A percentile compares a stretch with the other conserved stretches of the same genome.
Evolutionary conservation across 2,113 vertebrate genomes (phyloP).

Genomic region (Perccottus glenii): DNA sequence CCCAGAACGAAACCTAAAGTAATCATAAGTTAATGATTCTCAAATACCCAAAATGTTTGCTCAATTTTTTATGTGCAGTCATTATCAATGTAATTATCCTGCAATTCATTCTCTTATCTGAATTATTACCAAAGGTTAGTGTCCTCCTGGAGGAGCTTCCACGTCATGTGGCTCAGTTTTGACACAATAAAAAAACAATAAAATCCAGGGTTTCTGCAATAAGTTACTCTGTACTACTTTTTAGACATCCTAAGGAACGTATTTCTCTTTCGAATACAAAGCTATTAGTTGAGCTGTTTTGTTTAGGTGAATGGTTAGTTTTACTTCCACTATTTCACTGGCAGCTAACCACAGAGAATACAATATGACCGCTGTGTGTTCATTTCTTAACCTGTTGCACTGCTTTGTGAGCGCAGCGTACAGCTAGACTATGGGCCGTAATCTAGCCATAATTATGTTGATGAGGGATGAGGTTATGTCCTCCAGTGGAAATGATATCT

Average conservation of each 20-base stretch:
- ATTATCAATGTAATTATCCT: conserved; percentile 2
- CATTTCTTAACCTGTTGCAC: conserved; percentile 52
- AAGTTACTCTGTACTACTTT: too few relatives aligned
- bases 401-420: conserved; percentile 54
- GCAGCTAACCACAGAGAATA: conserved; percentile 13
- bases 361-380: conserved; percentile 8
- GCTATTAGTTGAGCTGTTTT: neutral
- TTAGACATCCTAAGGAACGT: too few relatives aligned
- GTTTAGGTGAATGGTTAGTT: conserved; percentile 1
- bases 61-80: neutral
- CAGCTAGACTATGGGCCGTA: conserved; percentile 51
- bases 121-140: neutral
- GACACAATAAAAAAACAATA: neutral
- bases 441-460: conserved; percentile 65
- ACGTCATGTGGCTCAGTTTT: neutral
- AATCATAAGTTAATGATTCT: neutral
- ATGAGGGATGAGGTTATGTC: conserved; percentile 71
- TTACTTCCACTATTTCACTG: conserved; percentile 23
- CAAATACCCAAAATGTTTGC: neutral
- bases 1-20: neutral
- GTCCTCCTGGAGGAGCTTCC: neutral
- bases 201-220: too few relatives aligned
- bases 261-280: neutral
- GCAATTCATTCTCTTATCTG: conserved; percentile 3
- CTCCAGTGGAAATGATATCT: conserved; percentile 68